phyloP scores from a whole-genome alignment of 2,888 invertebrate species.

The Drosophila leonis region DNA sequence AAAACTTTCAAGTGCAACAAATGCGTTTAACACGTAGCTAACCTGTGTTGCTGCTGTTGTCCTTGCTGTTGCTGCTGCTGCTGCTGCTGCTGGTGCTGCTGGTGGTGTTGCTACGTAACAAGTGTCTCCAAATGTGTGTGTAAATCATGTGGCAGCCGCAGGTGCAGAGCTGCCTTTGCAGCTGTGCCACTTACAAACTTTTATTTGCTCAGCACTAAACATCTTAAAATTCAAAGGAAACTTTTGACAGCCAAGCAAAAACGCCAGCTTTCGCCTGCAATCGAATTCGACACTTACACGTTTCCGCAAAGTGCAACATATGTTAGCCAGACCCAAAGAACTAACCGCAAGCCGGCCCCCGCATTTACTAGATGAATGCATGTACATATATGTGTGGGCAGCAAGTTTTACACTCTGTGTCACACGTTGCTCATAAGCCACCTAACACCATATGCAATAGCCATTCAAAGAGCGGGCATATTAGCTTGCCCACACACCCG shows the following conservation, averaged over 20 bases:
- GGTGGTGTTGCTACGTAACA: constrained; percentile 51
- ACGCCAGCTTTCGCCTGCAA: constrained; percentile 25
- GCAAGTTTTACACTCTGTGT: constrained; percentile 3
- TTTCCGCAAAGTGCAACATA: constrained; percentile 34
- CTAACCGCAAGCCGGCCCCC: constrained; percentile 15
- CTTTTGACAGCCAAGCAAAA: constrained; percentile 37
- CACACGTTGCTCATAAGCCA: constrained; percentile 7
- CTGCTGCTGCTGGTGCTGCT: background rate
- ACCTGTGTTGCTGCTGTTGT: constrained; percentile 23
- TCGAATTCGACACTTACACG: constrained; percentile 57
- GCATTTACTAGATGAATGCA: constrained; percentile 2
- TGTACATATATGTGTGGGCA: background rate
- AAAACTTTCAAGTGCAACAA: constrained; percentile 66
- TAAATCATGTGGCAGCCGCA: constrained; percentile 40
- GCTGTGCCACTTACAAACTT: constrained; percentile 58
- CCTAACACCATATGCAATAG: background rate
- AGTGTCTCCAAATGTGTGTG: constrained; percentile 56
- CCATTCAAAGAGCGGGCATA: background rate
- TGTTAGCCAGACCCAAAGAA: constrained; percentile 26
- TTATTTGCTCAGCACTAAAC: constrained; percentile 52
- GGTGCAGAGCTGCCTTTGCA: constrained; percentile 31
- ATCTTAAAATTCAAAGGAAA: constrained; percentile 38
- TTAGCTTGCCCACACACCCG: background rate
- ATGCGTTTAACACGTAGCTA: constrained; percentile 66
- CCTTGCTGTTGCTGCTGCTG: background rate